Conservation (phyloP, 2,113 vertebrate genomes). For the Myotis davidii region DNA sequence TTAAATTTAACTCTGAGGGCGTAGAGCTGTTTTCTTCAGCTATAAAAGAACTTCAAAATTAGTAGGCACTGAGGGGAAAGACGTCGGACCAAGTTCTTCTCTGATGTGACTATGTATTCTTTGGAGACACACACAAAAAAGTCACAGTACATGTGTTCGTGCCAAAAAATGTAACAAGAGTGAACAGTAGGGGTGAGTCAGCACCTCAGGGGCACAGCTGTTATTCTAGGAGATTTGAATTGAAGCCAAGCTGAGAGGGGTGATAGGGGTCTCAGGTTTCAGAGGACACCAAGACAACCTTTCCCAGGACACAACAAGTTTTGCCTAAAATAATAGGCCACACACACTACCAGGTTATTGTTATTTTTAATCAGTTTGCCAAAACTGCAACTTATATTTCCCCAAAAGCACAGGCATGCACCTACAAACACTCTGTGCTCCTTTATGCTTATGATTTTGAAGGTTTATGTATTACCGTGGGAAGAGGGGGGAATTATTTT, state of each 20-base stretch:
- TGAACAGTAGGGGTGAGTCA: not conserved
- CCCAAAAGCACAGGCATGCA: not conserved
- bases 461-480: not conserved
- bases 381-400: not conserved
- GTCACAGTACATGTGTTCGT: not conserved
- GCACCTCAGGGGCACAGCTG: constrained; percentile 49
- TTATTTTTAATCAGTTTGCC: constrained; percentile 24
- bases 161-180: constrained; percentile 60
- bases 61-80: not conserved
- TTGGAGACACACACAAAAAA: not conserved
- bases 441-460: not conserved
- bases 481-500: not conserved
- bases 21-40: constrained; percentile 32
- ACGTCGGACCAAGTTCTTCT: constrained; percentile 38
- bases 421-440: not conserved
- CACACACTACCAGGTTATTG: not conserved
- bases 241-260: constrained; percentile 45
- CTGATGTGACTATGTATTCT: not conserved
- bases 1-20: constrained; percentile 55
- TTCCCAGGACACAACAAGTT: constrained; percentile 53
- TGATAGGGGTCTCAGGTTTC: constrained; percentile 30
- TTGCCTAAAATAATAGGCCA: not conserved
- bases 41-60: constrained; percentile 47
- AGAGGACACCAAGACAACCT: not conserved
- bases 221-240: constrained; percentile 67